Evolutionary conservation across 2,113 vertebrate species (phyloP), one percentile per base, ranked within the genome.

Genomic region (Sebastes schlegelii): DNA sequence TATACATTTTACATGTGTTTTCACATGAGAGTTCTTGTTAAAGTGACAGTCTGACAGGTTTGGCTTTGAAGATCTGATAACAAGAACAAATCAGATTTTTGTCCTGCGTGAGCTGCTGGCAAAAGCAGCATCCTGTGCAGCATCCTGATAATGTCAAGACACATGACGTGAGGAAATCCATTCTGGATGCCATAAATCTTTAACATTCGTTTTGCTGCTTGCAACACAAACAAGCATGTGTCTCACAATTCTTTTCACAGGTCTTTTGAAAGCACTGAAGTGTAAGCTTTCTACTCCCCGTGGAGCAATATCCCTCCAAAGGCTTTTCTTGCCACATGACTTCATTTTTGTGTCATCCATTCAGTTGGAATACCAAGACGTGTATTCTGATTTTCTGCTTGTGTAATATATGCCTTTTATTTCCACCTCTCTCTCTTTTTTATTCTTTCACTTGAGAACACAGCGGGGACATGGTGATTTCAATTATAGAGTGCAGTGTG

Each of bases 401-500:
- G 5, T 71, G 72, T 77, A 77, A 51, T 57, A 49, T 54, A 87
- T 70, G 57, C 8, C 9, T 73, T 85, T 83, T 79, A 79, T 82
- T 68, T 83, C 40, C 34, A 42, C 14, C 43, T 4, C 34, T 34
- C 34, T 34, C 34, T 34, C 23, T 14, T 51, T 23, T 40, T 79
- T 74, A 43, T 7, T 11, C 21, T 65, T 55, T 62, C 55, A 70
- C 75, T 73, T 34, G 55, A 73, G 55, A 83, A 57, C 76, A 79
- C 71, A n/a, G 71, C 7, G 0, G 57, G 67, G 78, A 21, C 51
- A 62, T 78, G 69, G 55, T 43, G 82, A 73, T 81, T 91, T 90
- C 79, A 89, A 89, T 87, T 86, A 90, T 64, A 58, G 75, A 79
- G 78, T 72, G 85, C 82, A 86, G 84, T 46, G 82, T 68, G 81